These are phyloP conservation scores for Eurytoma adleriae DNA, from an alignment of 2,888 invertebrate genomes.

Conservation along the genomic window DNA sequence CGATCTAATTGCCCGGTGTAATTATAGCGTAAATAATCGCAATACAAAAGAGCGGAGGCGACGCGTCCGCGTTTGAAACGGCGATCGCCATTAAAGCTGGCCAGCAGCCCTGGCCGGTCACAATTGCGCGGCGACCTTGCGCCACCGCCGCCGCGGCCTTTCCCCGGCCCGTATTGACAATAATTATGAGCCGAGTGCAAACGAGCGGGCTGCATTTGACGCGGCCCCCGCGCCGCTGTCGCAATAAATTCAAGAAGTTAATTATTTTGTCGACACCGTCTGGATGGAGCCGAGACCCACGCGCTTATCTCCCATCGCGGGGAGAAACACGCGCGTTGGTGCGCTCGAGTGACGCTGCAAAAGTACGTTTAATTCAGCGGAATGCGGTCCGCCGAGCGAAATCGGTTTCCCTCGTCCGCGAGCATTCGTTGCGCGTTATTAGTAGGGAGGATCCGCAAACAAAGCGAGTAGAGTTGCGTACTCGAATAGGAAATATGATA, in stretches of 20 bases:
- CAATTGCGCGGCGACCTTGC: background rate
- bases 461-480: too few species aligned
- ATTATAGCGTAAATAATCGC: conserved; percentile 41
- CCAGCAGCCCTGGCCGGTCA: background rate
- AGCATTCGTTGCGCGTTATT: too few species aligned
- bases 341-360: too few species aligned
- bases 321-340: too few species aligned
- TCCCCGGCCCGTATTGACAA: conserved; percentile 22
- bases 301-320: too few species aligned
- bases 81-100: background rate
- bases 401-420: too few species aligned
- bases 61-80: background rate
- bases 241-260: conserved; percentile 21
- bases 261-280: conserved; percentile 19
- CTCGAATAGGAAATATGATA: too few species aligned
- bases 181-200: conserved; percentile 33
- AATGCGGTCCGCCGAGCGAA: too few species aligned
- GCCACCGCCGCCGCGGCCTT: background rate
- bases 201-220: conserved; percentile 17
- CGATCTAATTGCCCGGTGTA: conserved; percentile 15
- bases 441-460: too few species aligned
- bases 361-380: too few species aligned
- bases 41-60: conserved; percentile 12
- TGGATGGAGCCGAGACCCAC: too few species aligned
- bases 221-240: background rate